These are phyloP conservation scores for Micromys minutus DNA, from an alignment of 2,113 vertebrate species.

Conservation along the genomic window DNA sequence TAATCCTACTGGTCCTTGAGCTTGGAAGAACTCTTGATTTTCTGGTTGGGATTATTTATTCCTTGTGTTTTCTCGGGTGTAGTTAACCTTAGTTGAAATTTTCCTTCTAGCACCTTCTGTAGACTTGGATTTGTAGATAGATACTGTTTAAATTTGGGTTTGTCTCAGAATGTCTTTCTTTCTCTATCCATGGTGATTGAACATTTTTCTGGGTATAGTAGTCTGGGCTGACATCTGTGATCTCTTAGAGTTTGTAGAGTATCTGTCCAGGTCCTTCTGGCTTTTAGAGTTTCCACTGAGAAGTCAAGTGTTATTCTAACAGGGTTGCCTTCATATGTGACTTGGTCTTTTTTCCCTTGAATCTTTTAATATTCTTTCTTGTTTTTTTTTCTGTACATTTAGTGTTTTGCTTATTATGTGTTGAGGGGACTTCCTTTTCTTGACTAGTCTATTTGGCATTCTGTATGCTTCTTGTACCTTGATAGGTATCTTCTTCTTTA, in stretches of 20 bases:
- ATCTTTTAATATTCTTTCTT: background rate
- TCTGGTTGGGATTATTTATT: background rate
- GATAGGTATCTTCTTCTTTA: background rate
- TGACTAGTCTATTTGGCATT: background rate
- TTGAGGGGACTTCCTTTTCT: background rate
- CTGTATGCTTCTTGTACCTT: background rate
- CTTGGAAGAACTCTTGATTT: background rate
- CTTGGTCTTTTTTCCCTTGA: background rate
- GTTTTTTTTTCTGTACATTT: background rate
- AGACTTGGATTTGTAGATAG: background rate
- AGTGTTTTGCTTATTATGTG: background rate
- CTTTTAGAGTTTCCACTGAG: background rate
- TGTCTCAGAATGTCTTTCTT: background rate
- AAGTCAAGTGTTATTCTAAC: background rate
- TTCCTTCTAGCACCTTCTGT: background rate
- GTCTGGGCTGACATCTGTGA: background rate
- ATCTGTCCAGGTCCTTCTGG: background rate
- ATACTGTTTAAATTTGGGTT: background rate
- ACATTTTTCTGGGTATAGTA: background rate
- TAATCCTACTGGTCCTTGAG: no score
- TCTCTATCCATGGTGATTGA: background rate
- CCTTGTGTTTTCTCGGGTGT: background rate
- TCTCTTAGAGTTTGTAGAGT: background rate
- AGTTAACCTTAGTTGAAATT: background rate
- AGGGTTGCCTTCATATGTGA: background rate